A percentile compares a stretch with the other conserved stretches of the same genome.
These are phyloP conservation scores for Palaemon carinicauda DNA, from an alignment of 1,140 invertebrate species.

Conservation along the genomic window DNA sequence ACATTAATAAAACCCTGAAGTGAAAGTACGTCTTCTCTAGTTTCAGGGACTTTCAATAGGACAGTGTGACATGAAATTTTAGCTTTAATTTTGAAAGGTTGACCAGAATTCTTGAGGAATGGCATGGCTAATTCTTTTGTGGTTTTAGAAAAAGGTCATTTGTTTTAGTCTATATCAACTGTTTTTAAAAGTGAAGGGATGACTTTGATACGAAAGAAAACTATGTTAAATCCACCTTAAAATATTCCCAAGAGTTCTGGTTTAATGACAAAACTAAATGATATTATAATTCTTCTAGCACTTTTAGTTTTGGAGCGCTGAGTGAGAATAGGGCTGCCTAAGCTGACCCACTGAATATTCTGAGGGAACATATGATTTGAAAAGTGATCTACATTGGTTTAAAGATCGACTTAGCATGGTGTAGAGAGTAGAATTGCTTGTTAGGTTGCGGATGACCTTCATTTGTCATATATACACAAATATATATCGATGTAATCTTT, in stretches of 20 bases:
- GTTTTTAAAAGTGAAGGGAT: too few relatives aligned
- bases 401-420: conserved; percentile 32
- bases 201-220: too few relatives aligned
- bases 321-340: background rate
- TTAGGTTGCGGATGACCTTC: background rate
- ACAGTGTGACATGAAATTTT: background rate
- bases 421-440: background rate
- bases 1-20: background rate
- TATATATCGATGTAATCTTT: background rate
- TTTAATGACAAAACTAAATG: too few relatives aligned
- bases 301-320: too few relatives aligned
- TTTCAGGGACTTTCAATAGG: background rate
- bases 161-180: too few relatives aligned
- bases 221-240: too few relatives aligned
- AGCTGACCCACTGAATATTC: background rate
- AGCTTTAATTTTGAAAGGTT: background rate
- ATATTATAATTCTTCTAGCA: too few relatives aligned
- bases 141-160: too few relatives aligned
- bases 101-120: too few relatives aligned
- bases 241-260: too few relatives aligned
- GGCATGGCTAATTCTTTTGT: too few relatives aligned
- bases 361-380: background rate
- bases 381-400: conserved; percentile 53
- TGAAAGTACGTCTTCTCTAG: background rate
- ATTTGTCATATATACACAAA: conserved; percentile 12